phyloP scores from a whole-genome alignment of 2,888 invertebrate genomes.

The Neoascia interrupta region DNA sequence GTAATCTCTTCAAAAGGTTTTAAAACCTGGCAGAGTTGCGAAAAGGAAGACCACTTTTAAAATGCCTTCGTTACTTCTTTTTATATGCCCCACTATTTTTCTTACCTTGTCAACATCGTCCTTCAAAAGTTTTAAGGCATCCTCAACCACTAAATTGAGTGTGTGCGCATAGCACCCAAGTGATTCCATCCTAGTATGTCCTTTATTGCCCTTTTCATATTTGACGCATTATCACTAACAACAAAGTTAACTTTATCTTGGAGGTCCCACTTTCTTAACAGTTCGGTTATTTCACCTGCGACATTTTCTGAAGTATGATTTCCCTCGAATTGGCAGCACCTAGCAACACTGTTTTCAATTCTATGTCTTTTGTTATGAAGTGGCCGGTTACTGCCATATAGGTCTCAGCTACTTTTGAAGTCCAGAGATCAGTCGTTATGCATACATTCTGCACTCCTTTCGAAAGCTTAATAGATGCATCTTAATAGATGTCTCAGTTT shows the following conservation, averaged over 20 bases:
- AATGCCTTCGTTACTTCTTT: background rate
- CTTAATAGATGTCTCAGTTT: background rate
- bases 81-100: constrained; percentile 34
- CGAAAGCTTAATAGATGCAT: background rate
- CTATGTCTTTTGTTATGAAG: background rate
- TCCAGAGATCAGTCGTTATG: background rate
- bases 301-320: background rate
- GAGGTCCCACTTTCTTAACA: background rate
- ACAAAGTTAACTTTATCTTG: constrained; percentile 6
- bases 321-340: constrained; percentile 11
- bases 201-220: background rate
- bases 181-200: constrained; percentile 32
- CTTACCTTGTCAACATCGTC: constrained; percentile 45
- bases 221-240: background rate
- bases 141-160: constrained; percentile 42
- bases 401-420: background rate
- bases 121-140: constrained; percentile 36
- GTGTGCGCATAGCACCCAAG: constrained; percentile 53
- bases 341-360: background rate
- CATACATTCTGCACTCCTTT: background rate
- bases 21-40: constrained; percentile 3
- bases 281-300: background rate
- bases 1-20: constrained; percentile 8
- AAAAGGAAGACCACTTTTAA: background rate
- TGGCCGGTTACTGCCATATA: background rate